Evolutionary conservation across 2,113 vertebrate species (phyloP).

Genomic region (Stegastes partitus): DNA sequence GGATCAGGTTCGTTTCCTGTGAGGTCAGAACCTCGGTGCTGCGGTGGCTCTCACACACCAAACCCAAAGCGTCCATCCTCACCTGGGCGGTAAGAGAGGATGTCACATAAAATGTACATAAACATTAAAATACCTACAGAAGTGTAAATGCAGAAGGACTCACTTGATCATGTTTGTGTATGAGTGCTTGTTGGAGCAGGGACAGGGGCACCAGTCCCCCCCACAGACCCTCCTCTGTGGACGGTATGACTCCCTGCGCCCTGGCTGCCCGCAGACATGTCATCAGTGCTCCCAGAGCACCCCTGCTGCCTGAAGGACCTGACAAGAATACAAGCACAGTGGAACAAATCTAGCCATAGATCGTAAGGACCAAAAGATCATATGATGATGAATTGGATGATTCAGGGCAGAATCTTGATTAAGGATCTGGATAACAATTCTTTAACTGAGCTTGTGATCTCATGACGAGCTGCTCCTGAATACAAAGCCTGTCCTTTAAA

Average conservation of each 20-base stretch:
- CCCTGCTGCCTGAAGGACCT: conserved; percentile 84
- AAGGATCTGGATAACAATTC: too few relatives aligned
- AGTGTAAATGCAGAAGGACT: background rate
- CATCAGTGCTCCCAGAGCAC: conserved; percentile 93
- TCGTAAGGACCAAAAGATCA: too few relatives aligned
- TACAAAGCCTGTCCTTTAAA: too few relatives aligned
- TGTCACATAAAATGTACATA: background rate
- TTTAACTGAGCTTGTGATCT: too few relatives aligned
- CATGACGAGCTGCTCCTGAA: too few relatives aligned
- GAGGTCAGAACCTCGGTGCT: conserved; percentile 90
- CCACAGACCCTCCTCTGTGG: conserved; percentile 83
- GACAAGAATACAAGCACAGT: conserved; percentile 3
- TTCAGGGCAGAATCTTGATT: too few relatives aligned
- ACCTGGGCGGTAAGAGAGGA: conserved; percentile 80
- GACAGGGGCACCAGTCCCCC: conserved; percentile 86
- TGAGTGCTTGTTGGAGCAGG: conserved; percentile 88
- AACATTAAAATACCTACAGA: background rate
- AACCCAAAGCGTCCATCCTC: conserved; percentile 93
- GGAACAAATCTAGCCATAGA: too few relatives aligned
- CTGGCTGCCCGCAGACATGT: conserved; percentile 93
- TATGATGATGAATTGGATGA: too few relatives aligned
- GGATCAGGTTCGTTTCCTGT: conserved; percentile 91
- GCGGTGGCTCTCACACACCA: conserved; percentile 94
- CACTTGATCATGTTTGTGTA: conserved; percentile 96
- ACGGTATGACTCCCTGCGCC: conserved; percentile 89